A percentile compares a stretch with the other conserved stretches of the same genome.
phyloP scores from a whole-genome alignment of 1,140 invertebrate genomes.

The Eubasilissa regina region DNA sequence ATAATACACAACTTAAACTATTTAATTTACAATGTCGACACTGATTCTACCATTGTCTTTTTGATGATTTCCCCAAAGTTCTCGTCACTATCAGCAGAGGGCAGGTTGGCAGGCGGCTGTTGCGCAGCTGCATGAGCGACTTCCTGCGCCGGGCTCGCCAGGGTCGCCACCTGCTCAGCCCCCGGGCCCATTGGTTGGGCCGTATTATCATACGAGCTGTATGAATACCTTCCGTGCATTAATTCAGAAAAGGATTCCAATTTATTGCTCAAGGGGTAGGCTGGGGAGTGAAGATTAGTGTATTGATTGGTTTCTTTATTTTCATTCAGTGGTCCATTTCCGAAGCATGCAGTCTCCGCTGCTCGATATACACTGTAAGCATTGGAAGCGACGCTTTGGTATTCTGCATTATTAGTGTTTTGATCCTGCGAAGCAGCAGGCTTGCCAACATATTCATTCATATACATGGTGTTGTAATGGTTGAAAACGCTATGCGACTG shows the following conservation, averaged over 20 bases:
- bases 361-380: slow-evolving; percentile 69
- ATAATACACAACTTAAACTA: slow-evolving; percentile 21
- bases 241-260: slow-evolving; percentile 82
- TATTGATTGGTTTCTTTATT: slow-evolving; percentile 72
- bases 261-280: slow-evolving; percentile 76
- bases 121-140: slow-evolving; percentile 58
- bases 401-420: slow-evolving; percentile 52
- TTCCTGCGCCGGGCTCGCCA: slow-evolving; percentile 42
- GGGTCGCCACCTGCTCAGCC: slow-evolving; percentile 34
- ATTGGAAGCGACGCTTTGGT: slow-evolving; percentile 56
- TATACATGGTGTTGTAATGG: slow-evolving; percentile 72
- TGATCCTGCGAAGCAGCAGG: slow-evolving; percentile 62
- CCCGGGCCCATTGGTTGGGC: slow-evolving; percentile 31
- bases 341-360: slow-evolving; percentile 62
- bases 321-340: slow-evolving; percentile 59
- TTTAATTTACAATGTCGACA: slow-evolving; percentile 74
- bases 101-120: slow-evolving; percentile 50
- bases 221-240: slow-evolving; percentile 75
- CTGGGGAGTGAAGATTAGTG: slow-evolving; percentile 73
- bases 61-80: slow-evolving; percentile 95
- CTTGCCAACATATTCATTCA: slow-evolving; percentile 68
- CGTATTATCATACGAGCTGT: slow-evolving; percentile 63
- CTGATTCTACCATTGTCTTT: slow-evolving; percentile 93
- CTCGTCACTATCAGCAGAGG: slow-evolving; percentile 69
- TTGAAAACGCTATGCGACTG: slow-evolving; percentile 72